These are phyloP conservation scores for Frankliniella intonsa DNA, from an alignment of 2,888 invertebrate genomes.

Conservation along the genomic window DNA sequence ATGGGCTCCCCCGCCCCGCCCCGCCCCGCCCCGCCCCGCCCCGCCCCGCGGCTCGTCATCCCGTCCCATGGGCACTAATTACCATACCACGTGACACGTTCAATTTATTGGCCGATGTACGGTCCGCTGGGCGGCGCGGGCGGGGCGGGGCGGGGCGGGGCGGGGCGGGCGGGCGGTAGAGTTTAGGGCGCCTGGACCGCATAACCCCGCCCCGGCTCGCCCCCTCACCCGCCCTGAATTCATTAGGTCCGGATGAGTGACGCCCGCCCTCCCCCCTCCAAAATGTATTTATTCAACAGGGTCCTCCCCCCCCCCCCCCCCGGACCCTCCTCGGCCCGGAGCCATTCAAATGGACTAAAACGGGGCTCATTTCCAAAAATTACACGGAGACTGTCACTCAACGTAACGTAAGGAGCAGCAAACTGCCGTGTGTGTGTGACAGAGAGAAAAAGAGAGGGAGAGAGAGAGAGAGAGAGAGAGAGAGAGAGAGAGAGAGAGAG, in stretches of 20 bases:
- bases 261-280: not conserved
- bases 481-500: no score
- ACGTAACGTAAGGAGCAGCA: no score
- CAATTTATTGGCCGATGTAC: constrained; percentile 16
- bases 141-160: not conserved
- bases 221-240: not conserved
- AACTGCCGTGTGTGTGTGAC: no score
- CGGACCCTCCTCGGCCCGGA: no score
- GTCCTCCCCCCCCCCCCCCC: no score
- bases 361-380: no score
- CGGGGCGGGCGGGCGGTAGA: not conserved
- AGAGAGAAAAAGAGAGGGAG: no score
- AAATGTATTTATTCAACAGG: not conserved
- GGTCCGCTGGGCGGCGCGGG: not conserved
- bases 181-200: not conserved
- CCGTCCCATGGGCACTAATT: not conserved
- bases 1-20: not conserved
- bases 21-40: not conserved
- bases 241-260: not conserved
- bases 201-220: no score
- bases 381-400: no score
- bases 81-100: constrained; percentile 4
- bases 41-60: not conserved
- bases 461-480: no score
- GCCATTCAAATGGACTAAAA: no score